phyloP scores from a whole-genome alignment of 1,140 invertebrate species.

The Chrysomallon squamiferum region DNA sequence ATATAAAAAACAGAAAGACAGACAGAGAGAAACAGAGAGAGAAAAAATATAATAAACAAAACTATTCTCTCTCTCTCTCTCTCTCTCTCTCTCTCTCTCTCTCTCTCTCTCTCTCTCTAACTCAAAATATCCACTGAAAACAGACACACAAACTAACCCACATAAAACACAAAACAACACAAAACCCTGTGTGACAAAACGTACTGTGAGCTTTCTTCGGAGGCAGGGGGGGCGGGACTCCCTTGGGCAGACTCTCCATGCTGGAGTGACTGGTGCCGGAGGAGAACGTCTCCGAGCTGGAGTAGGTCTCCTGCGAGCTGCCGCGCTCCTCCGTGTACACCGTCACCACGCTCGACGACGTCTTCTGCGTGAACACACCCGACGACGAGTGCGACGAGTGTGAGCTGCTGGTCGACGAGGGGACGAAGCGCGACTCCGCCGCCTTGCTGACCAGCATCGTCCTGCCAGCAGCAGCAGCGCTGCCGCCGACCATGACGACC shows the following conservation, averaged over 20 bases:
- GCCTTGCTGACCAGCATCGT: slow-evolving; percentile 60
- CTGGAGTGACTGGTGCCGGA: slow-evolving; percentile 53
- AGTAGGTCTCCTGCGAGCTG: slow-evolving; percentile 54
- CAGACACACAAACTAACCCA: too few relatives aligned
- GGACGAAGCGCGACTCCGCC: slow-evolving; percentile 36
- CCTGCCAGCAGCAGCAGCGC: background rate
- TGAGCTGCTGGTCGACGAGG: slow-evolving; percentile 35
- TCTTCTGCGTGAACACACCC: slow-evolving; percentile 16
- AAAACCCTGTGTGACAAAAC: too few relatives aligned
- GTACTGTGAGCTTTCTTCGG: slow-evolving; percentile 93
- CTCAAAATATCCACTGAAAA: too few relatives aligned
- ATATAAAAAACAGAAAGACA: too few relatives aligned
- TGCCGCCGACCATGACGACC: slow-evolving; percentile 8
- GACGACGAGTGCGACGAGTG: slow-evolving; percentile 28
- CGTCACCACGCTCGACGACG: background rate
- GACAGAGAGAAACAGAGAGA: too few relatives aligned
- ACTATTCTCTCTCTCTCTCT: too few relatives aligned
- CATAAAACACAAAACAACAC: too few relatives aligned
- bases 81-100: too few relatives aligned
- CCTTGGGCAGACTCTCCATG: slow-evolving; percentile 62
- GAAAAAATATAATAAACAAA: too few relatives aligned
- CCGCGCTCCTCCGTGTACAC: slow-evolving; percentile 15
- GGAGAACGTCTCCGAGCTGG: slow-evolving; percentile 57
- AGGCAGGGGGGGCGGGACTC: slow-evolving; percentile 87
- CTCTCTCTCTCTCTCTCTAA: too few relatives aligned